Conservation (phyloP, 2,113 vertebrate genomes). For the Meleagris gallopavo region DNA sequence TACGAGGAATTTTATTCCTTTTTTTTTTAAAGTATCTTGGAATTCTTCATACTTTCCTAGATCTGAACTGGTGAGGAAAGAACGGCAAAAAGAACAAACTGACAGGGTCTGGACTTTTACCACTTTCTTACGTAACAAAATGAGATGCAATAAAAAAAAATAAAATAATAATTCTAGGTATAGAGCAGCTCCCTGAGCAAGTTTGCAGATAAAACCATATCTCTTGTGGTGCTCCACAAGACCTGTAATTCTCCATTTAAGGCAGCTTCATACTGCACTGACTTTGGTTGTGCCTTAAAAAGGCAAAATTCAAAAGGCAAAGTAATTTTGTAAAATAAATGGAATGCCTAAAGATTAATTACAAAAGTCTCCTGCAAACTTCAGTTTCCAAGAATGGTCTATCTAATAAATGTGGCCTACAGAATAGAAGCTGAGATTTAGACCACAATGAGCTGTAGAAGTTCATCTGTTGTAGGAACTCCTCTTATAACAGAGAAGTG, state of each 20-base stretch:
- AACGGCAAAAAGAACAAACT: not conserved
- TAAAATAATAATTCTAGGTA: not conserved
- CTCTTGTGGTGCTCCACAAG: not conserved
- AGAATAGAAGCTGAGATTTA: not conserved
- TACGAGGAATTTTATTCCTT: not conserved
- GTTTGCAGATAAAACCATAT: not conserved
- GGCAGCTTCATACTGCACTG: not conserved
- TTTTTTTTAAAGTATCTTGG: not conserved
- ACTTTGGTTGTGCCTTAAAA: not conserved
- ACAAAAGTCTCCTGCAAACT: not conserved
- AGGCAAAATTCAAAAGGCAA: not conserved
- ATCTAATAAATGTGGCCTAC: not conserved
- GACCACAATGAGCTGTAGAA: not conserved
- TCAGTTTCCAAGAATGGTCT: not conserved
- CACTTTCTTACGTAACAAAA: accelerated
- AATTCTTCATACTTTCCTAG: not conserved
- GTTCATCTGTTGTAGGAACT: not conserved
- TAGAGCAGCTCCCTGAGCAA: not conserved
- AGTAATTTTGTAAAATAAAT: not conserved
- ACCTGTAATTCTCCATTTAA: not conserved
- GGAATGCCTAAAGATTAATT: not conserved
- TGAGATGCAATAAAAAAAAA: not conserved
- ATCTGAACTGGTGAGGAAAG: not conserved
- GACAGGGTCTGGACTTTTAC: not conserved
- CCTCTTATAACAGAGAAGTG: not conserved